Base-by-base conservation (phyloP, 1,140 invertebrate genomes). In the Ceratina japonica region DNA sequence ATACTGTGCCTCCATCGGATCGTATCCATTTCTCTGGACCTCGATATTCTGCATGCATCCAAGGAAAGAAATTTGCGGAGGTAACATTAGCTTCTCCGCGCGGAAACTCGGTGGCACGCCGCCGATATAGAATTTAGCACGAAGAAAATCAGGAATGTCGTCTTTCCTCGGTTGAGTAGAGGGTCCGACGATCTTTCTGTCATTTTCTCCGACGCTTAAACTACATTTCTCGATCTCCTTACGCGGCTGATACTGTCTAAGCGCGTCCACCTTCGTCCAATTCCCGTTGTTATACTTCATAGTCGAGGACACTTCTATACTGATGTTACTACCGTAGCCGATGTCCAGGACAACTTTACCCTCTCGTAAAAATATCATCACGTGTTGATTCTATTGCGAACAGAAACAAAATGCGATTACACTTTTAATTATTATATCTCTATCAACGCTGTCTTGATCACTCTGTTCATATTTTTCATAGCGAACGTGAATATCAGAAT, bases 1-100 rank as follows among this genome's bases (percentile, higher is more conserved):
- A 87, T 95, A 95, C 16, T 95, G 93, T 56, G 95, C 93, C 68
- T 93, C 93, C 84, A 95, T 92, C 2, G 95, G 94, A 89, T 96
- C 94, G 44, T 95, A 93, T 0, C 89, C 94, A 8, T 10, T 44
- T 3, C 95, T 94, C 81, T 96, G 95, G 0, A 98, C 94, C 63
- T 96, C 93, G 2, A 98, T 93, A 70, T 96, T 95, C 16, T 95
- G 95, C 92, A 98, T 95, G 87, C 97, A 98, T 8, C 97, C 97
- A 22, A 97, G 91, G 89, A 97, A 96, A 1, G 96, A 94, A 74
- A 93, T 91, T 49, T 93, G 93, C 1, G 93, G 88, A 0, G 92
- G 91, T 5, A 93, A 88, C 24, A 92, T 88, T 1, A 91, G 20
- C 18, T 85, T 81, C 0, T 86, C 77, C 12, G 88, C 78, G 5